Conservation (phyloP, 2,888 invertebrate genomes). For the Xylota segnis region DNA sequence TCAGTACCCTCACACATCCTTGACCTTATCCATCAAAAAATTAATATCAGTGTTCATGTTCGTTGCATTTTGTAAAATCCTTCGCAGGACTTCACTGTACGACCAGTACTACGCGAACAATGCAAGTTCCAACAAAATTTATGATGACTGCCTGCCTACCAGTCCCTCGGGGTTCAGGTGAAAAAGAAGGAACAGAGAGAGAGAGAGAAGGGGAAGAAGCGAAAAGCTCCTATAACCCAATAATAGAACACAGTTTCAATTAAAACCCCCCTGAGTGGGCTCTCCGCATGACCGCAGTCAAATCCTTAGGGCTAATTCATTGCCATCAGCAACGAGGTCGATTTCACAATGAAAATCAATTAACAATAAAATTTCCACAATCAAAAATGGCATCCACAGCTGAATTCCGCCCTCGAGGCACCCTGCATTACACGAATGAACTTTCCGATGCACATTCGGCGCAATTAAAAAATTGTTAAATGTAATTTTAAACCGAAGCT, state of each 20-base stretch:
- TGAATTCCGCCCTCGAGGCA: conserved; percentile 26
- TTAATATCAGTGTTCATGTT: too few species aligned
- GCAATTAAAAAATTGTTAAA: conserved; percentile 65
- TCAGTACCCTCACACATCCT: too few species aligned
- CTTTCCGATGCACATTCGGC: conserved; percentile 42
- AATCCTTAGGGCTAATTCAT: conserved; percentile 53
- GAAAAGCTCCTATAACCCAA: background rate
- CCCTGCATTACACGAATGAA: background rate
- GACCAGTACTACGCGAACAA: too few species aligned
- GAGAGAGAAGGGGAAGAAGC: background rate
- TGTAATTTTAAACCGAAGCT: conserved; percentile 34
- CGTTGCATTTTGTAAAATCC: too few species aligned
- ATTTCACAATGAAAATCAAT: conserved; percentile 71
- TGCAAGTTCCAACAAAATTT: background rate
- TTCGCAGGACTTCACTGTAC: too few species aligned
- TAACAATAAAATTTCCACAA: conserved; percentile 64
- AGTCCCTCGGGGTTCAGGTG: background rate
- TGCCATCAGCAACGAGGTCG: conserved; percentile 58
- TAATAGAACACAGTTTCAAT: conserved; percentile 53
- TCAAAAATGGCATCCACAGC: conserved; percentile 53
- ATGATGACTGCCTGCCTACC: background rate
- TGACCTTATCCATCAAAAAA: too few species aligned
- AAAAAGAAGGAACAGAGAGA: background rate
- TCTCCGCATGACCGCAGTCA: conserved; percentile 22
- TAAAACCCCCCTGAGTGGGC: conserved; percentile 31